These are phyloP conservation scores for Xestobium rufovillosum DNA, from an alignment of 2,888 invertebrate species.

Conservation along the genomic window DNA sequence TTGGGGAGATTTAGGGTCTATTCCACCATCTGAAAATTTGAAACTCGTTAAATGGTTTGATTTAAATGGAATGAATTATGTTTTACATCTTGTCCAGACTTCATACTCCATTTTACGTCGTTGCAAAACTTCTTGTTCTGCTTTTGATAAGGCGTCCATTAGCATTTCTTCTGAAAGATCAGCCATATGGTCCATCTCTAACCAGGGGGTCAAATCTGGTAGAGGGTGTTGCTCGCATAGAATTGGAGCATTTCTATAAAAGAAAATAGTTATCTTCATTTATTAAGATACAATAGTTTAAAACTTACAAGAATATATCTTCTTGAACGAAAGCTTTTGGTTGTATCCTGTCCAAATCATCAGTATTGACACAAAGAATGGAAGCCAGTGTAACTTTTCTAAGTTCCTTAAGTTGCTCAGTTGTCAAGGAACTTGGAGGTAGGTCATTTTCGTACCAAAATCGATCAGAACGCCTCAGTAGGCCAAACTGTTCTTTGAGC, in stretches of 20 bases:
- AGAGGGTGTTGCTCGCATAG: conserved; percentile 65
- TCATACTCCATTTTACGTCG: conserved; percentile 74
- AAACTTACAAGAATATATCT: conserved; percentile 74
- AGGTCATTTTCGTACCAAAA: conserved; percentile 96
- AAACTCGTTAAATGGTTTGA: too few relatives aligned
- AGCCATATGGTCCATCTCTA: conserved; percentile 56
- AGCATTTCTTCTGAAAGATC: conserved; percentile 65
- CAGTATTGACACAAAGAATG: conserved; percentile 69
- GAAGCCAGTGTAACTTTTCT: conserved; percentile 73
- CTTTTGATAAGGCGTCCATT: conserved; percentile 67
- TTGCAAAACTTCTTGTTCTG: conserved; percentile 66
- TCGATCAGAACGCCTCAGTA: conserved; percentile 77
- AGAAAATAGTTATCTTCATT: neutral
- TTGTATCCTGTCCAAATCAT: conserved; percentile 64
- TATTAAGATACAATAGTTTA: too few relatives aligned
- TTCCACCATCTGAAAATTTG: conserved; percentile 57
- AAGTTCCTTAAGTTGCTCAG: conserved; percentile 72
- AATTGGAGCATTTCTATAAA: conserved; percentile 59
- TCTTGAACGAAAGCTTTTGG: conserved; percentile 78
- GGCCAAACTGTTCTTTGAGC: conserved; percentile 72
- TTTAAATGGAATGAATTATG: conserved; percentile 6
- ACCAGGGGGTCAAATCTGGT: conserved; percentile 65
- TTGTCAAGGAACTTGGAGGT: conserved; percentile 74
- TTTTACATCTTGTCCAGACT: conserved; percentile 67
- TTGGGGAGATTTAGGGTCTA: conserved; percentile 77